Conservation (phyloP, 2,797 vertebrate species). For the Danionella dracula region DNA sequence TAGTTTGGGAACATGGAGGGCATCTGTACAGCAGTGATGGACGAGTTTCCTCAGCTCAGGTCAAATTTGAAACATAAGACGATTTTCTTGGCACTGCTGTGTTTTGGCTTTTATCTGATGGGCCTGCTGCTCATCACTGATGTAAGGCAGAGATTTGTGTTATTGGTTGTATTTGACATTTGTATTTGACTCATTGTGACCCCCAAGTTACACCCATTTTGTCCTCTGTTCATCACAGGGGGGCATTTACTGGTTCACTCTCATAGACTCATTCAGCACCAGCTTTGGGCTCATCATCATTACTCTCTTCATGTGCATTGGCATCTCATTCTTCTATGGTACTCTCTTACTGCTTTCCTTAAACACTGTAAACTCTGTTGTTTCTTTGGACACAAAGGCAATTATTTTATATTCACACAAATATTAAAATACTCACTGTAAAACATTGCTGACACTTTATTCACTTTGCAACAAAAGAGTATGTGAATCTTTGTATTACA, state of each 20-base stretch:
- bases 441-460: too few species aligned
- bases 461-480: too few species aligned
- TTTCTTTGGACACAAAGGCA: background rate
- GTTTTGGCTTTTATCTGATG: conserved; percentile 74
- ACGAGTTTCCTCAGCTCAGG: conserved; percentile 72
- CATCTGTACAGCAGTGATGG: conserved; percentile 75
- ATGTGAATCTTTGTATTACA: too few species aligned
- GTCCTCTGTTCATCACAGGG: conserved; percentile 59
- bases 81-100: conserved; percentile 66
- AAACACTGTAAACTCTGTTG: background rate
- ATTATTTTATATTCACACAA: too few species aligned
- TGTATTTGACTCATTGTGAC: background rate
- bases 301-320: conserved; percentile 80
- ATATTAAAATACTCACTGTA: too few species aligned
- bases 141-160: conserved; percentile 52
- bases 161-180: background rate
- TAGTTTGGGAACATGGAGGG: conserved; percentile 85
- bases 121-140: conserved; percentile 72
- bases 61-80: conserved; percentile 59
- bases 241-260: conserved; percentile 85
- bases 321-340: conserved; percentile 83
- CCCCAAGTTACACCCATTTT: conserved; percentile 9
- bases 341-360: conserved; percentile 9
- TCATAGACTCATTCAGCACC: conserved; percentile 82
- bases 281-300: conserved; percentile 86